Conservation (phyloP, 2,888 invertebrate species). For the Embidobia sp. region DNA sequence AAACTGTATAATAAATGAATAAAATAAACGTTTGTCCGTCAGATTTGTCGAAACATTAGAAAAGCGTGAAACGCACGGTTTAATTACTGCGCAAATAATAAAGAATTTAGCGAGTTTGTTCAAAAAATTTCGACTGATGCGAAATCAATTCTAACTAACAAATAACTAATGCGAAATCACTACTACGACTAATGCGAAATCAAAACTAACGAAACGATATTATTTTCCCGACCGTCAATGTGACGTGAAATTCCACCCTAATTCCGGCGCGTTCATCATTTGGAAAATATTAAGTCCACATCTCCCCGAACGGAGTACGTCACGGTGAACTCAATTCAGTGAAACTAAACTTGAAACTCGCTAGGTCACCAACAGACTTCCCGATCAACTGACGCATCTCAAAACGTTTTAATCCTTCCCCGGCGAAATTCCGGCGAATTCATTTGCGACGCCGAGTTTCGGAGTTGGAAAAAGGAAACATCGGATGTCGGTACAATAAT, state of each 20-base stretch:
- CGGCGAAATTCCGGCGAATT: constrained; percentile 3
- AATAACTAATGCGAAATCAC: no score
- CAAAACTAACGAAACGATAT: constrained; percentile 12
- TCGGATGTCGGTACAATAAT: neutral
- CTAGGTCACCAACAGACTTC: no score
- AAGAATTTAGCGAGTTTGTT: no score
- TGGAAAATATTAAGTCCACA: constrained; percentile 44
- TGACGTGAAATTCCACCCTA: constrained; percentile 25
- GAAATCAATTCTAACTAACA: no score
- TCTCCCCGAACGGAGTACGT: constrained; percentile 18
- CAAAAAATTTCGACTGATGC: no score
- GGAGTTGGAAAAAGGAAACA: neutral
- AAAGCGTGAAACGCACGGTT: no score
- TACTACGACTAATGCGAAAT: no score
- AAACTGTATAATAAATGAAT: no score
- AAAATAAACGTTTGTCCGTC: no score
- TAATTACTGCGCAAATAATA: neutral
- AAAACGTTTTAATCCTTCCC: constrained; percentile 38
- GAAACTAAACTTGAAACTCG: constrained; percentile 19
- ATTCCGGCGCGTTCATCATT: constrained; percentile 25
- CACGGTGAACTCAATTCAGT: constrained; percentile 23
- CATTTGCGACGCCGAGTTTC: constrained; percentile 13
- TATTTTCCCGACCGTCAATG: constrained; percentile 16
- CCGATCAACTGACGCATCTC: constrained; percentile 33
- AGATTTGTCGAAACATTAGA: no score